phyloP scores from a whole-genome alignment of 2,888 invertebrate species.

The Coleophora flavipennella region DNA sequence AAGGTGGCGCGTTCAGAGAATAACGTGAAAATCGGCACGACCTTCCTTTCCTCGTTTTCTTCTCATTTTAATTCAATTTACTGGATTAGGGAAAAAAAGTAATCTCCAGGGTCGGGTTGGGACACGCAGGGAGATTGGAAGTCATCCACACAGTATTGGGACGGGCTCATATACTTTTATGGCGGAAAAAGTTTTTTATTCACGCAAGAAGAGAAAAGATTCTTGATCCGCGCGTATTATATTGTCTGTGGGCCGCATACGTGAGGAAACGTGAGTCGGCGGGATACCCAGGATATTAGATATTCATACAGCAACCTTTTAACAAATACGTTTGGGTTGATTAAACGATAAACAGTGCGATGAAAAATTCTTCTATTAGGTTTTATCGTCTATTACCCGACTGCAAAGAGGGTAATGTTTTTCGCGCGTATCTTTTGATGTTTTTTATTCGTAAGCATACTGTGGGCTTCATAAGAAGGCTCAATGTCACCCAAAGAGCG shows the following conservation, averaged over 20 bases:
- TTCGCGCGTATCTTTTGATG: no score
- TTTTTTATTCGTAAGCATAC: no score
- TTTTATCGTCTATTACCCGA: no score
- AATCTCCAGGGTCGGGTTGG: conserved; percentile 66
- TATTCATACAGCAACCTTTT: not conserved
- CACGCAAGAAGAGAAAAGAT: conserved; percentile 60
- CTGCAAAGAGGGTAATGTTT: no score
- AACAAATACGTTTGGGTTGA: not conserved
- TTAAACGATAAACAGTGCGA: not conserved
- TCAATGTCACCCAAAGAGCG: no score
- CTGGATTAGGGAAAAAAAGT: conserved; percentile 67
- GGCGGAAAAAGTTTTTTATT: conserved; percentile 64
- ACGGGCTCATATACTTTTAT: conserved; percentile 70
- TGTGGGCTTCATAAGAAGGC: no score
- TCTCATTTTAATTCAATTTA: conserved; percentile 70
- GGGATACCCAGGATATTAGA: conserved; percentile 14
- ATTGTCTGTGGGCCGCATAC: conserved; percentile 43
- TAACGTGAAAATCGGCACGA: conserved; percentile 45
- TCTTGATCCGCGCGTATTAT: conserved; percentile 41
- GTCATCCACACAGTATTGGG: conserved; percentile 67
- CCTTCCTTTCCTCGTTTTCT: conserved; percentile 64
- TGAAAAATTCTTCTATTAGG: no score
- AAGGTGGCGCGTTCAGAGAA: no score
- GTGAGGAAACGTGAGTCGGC: conserved; percentile 17
- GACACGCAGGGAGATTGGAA: conserved; percentile 65